Evolutionary conservation across 2,797 vertebrate species (phyloP), one percentile per base, ranked within the genome.

Genomic region (Pantherophis vulpinus): DNA sequence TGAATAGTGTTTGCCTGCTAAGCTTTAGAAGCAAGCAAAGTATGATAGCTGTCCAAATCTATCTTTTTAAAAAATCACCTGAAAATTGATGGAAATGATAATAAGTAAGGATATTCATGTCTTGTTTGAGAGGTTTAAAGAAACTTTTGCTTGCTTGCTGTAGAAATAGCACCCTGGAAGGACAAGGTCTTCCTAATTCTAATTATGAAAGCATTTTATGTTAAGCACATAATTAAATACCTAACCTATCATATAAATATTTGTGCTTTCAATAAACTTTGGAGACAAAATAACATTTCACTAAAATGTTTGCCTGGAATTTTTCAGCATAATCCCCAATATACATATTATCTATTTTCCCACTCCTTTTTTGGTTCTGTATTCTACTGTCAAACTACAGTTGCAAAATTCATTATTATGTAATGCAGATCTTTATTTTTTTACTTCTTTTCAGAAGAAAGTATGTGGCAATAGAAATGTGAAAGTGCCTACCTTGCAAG

Each of bases 361-460:
- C 74, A 23, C 2, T 95, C 13, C 92, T n/a, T 94, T 96, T 95
- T 94, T 94, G 95, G 60, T 93, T 63, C 92, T 90, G 25, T 90
- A 70, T 32, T 47, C 47, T 92, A 5, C 86, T 91, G 92, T 29
- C 92, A 86, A 96, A 95, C 92, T 70, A 91, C 59, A 94, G 6
- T 12, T 55, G 25, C 37, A 55, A 93, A 94, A 95, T 51, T 96
- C 89, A 91, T 47, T 92, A 9, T 91, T 95, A 87, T 29, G 93
- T 94, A 94, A 96, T 94, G 86, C 13, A 91, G 79, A 91, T 93
- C 93, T 87, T 94, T 88, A 94, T 95, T 96, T 95, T 86, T 79
- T 91, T 87, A 18, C 47, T 93, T 94, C 83, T 96, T 96, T 96
- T 94, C 90, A 93, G n/a, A 95, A 96, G 93, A 89, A 93, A 90